A percentile compares a stretch with the other conserved stretches of the same genome.
These are phyloP conservation scores for Xenus cinereus DNA, from an alignment of 2,113 vertebrate species.

Conservation along the genomic window DNA sequence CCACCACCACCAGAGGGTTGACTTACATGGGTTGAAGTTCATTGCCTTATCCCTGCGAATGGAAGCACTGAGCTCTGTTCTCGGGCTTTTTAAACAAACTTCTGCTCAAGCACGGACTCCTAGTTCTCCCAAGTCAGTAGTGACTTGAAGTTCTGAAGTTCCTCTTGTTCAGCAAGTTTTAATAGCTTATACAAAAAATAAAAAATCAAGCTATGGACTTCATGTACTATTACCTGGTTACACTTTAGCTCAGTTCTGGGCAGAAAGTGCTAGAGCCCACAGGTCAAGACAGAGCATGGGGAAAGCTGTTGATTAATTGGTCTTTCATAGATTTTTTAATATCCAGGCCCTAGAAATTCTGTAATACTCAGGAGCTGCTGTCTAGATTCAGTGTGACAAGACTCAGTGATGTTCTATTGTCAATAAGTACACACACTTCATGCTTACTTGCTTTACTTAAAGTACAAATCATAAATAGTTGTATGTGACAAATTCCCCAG, in stretches of 20 bases:
- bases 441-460: constrained; percentile 46
- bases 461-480: constrained; percentile 56
- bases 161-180: neutral
- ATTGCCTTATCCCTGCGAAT: neutral
- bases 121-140: neutral
- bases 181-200: neutral
- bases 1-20: fast-evolving
- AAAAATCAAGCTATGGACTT: neutral
- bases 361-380: neutral
- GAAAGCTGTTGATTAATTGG: neutral
- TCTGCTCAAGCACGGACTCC: neutral
- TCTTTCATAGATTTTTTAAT: neutral
- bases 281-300: neutral
- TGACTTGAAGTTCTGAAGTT: neutral
- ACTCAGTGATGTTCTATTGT: neutral
- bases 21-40: neutral
- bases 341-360: neutral
- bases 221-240: neutral
- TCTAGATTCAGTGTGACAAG: neutral
- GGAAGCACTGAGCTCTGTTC: neutral
- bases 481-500: constrained; percentile 51
- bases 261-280: neutral
- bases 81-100: neutral
- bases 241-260: neutral
- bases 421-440: neutral